Base-by-base conservation (phyloP, 2,888 invertebrate genomes). In the Quadroppia sp. region DNA sequence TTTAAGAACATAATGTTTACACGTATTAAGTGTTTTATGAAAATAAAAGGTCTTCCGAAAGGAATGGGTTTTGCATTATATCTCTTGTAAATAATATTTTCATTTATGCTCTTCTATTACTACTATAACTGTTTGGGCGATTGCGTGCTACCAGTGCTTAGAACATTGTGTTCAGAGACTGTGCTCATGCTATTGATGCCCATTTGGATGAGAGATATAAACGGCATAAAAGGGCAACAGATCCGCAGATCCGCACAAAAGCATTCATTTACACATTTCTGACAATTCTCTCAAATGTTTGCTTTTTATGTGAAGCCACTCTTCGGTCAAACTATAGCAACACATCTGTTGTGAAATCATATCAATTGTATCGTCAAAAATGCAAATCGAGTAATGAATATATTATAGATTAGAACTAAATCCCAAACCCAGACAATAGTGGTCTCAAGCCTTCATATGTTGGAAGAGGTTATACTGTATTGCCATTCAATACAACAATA, bases 201-300 rank as follows among this genome's bases (percentile, higher is more conserved):
- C 56, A 56, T 56, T 56, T 56, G 56, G 56, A 56, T 56, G 23
- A 56, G 23, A 11, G 56, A 56, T 56, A 4, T 4, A 56, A 28
- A 56, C 11, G 23, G 15, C 53, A 30, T 30, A 59, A 59, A 59
- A 59, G 59, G 30, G 28, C 59, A 30, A 59, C 59, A 59, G 20
- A 2, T 23, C 20, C 20, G 3, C 50, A n/a, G 15, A 3, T n/a
- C n/a, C 30, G 28, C 30, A 59, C 7, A 7, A 2, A 59, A 59
- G 30, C 59, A 6, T 59, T 59, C 59, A 59, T 30, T 59, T 59
- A 59, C 2, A 30, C 30, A 30, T 30, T 59, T 30, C 30, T 1
- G 13, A 13, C 28, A 2, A 53, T 53, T 53, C 53, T 20, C 2
- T 2, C 45, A 15, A 45, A 15, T 15, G 11, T 13, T 7, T 36